Evolutionary conservation across 1,140 invertebrate species (phyloP).

Genomic region (Cotesia glomerata): DNA sequence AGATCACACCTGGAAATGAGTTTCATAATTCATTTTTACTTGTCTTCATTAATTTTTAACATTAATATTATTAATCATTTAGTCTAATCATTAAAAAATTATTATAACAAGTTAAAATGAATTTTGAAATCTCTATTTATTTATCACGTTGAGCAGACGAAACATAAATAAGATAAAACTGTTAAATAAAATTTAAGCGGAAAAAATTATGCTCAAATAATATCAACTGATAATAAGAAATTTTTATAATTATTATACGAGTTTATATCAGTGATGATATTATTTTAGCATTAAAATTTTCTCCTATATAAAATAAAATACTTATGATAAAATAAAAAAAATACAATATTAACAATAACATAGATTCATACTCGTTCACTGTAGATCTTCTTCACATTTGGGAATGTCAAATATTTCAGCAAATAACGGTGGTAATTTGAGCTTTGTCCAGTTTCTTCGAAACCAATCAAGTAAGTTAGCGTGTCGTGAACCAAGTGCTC

Average conservation of each 20-base stretch:
- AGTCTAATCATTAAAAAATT: neutral
- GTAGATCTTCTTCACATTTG: slow-evolving; percentile 81
- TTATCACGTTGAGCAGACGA: slow-evolving; percentile 22
- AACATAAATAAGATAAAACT: neutral
- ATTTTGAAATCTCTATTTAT: neutral
- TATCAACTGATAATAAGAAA: neutral
- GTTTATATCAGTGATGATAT: too few relatives aligned
- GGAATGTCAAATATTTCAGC: slow-evolving; percentile 98
- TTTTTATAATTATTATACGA: too few relatives aligned
- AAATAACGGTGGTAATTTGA: slow-evolving; percentile 89
- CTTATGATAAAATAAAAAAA: neutral
- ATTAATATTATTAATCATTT: neutral
- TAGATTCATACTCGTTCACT: slow-evolving; percentile 56
- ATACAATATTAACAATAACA: neutral
- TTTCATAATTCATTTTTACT: slow-evolving; percentile 1
- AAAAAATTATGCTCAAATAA: neutral
- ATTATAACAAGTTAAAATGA: neutral
- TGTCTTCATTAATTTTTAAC: neutral
- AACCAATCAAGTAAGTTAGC: slow-evolving; percentile 89
- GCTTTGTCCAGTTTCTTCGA: slow-evolving; percentile 83
- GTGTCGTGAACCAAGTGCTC: slow-evolving; percentile 83
- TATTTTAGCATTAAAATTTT: too few relatives aligned
- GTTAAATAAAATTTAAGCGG: neutral
- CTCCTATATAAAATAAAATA: neutral
- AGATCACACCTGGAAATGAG: neutral